These are phyloP conservation scores for Camponotus vicinus DNA, from an alignment of 1,140 invertebrate species.

Conservation along the genomic window DNA sequence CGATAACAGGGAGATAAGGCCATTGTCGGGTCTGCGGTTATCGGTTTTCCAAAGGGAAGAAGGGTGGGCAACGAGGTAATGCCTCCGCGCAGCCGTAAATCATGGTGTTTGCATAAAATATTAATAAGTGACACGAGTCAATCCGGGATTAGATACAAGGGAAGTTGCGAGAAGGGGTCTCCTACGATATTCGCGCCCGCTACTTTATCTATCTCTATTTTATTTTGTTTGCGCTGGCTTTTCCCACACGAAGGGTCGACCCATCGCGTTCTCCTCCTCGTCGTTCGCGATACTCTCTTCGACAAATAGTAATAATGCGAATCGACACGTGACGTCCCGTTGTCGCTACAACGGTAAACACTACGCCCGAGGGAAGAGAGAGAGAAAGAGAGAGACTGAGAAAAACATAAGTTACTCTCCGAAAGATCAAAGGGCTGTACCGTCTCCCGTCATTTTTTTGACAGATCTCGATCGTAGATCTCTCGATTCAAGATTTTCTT, in stretches of 20 bases:
- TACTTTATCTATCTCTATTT: slow-evolving; percentile 86
- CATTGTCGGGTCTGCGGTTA: slow-evolving; percentile 72
- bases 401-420: slow-evolving; percentile 1
- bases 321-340: slow-evolving; percentile 83
- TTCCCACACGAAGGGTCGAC: slow-evolving; percentile 83
- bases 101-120: slow-evolving; percentile 87
- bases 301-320: slow-evolving; percentile 86
- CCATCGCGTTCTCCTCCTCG: slow-evolving; percentile 30
- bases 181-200: slow-evolving; percentile 69
- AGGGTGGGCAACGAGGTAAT: slow-evolving; percentile 64
- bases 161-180: slow-evolving; percentile 33
- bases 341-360: slow-evolving; percentile 80
- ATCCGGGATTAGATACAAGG: slow-evolving; percentile 83
- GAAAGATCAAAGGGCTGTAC: background rate
- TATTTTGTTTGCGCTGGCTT: slow-evolving; percentile 84
- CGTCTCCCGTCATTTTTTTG: slow-evolving; percentile 35
- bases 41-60: slow-evolving; percentile 59
- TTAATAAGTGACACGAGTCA: slow-evolving; percentile 87
- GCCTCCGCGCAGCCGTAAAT: slow-evolving; percentile 81
- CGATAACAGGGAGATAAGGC: slow-evolving; percentile 67
- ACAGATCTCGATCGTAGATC: slow-evolving; percentile 21
- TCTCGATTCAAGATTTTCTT: background rate
- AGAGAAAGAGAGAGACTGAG: background rate
- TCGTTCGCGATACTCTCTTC: slow-evolving; percentile 72
- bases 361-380: background rate